Evolutionary conservation across 2,888 invertebrate genomes (phyloP).

Genomic region (Drosophila mayaguana): DNA sequence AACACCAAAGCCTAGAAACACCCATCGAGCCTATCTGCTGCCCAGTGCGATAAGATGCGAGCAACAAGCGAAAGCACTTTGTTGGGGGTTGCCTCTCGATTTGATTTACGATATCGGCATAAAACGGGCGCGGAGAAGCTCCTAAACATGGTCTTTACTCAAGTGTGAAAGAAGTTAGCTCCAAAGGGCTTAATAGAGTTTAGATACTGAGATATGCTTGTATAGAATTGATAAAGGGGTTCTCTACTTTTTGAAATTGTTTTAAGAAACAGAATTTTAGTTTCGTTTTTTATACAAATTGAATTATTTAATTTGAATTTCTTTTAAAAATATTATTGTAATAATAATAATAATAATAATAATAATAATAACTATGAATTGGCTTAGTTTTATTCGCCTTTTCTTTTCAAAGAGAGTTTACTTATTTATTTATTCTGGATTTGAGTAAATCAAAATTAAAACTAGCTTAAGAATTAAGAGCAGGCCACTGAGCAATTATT

Average conservation of each 20-base stretch:
- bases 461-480: too few species aligned
- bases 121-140: not conserved
- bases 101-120: constrained; percentile 42
- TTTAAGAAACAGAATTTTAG: not conserved
- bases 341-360: too few species aligned
- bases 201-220: not conserved
- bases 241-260: not conserved
- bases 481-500: too few species aligned
- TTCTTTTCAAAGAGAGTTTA: too few species aligned
- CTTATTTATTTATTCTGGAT: too few species aligned
- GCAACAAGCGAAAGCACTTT: constrained; percentile 75
- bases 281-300: too few species aligned
- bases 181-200: not conserved
- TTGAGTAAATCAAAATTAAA: too few species aligned
- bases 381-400: too few species aligned
- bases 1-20: constrained; percentile 2
- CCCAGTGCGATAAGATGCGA: constrained; percentile 52
- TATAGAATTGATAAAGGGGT: not conserved
- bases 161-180: constrained; percentile 2
- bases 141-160: not conserved
- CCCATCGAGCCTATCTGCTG: constrained; percentile 51
- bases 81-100: constrained; percentile 30
- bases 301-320: too few species aligned
- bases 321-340: too few species aligned
- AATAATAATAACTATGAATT: too few species aligned